phyloP scores from a whole-genome alignment of 2,888 invertebrate genomes.

The Seira sanloemensis region DNA sequence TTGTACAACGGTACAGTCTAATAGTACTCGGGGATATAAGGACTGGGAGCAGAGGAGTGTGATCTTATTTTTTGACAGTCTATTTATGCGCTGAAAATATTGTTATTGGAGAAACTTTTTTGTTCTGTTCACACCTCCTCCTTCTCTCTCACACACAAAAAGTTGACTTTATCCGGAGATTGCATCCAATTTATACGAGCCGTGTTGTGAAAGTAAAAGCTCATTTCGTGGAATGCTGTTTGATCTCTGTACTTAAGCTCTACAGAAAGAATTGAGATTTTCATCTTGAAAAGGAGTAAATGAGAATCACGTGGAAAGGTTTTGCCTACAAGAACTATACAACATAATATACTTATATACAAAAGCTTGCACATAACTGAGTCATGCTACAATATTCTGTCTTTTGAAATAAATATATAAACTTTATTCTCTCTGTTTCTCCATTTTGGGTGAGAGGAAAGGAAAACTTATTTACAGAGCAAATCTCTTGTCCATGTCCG shows the following conservation, averaged over 20 bases:
- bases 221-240: neutral
- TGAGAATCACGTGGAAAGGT: constrained; percentile 1
- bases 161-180: constrained; percentile 4
- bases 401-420: no score
- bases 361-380: no score
- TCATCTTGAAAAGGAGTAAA: neutral
- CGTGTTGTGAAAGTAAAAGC: neutral
- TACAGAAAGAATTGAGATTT: constrained; percentile 1
- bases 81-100: constrained; percentile 4
- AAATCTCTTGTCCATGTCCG: neutral
- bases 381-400: no score
- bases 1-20: no score
- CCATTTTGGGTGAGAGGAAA: no score
- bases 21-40: no score
- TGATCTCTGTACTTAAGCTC: neutral
- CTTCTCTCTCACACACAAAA: neutral
- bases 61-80: neutral
- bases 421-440: no score
- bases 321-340: no score
- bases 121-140: constrained; percentile 1
- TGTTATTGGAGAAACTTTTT: neutral
- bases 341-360: no score
- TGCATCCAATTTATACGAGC: constrained; percentile 1
- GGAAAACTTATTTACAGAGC: neutral
- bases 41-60: no score